Evolutionary conservation across 2,888 invertebrate species (phyloP).

Genomic region (Campoplex nolae): DNA sequence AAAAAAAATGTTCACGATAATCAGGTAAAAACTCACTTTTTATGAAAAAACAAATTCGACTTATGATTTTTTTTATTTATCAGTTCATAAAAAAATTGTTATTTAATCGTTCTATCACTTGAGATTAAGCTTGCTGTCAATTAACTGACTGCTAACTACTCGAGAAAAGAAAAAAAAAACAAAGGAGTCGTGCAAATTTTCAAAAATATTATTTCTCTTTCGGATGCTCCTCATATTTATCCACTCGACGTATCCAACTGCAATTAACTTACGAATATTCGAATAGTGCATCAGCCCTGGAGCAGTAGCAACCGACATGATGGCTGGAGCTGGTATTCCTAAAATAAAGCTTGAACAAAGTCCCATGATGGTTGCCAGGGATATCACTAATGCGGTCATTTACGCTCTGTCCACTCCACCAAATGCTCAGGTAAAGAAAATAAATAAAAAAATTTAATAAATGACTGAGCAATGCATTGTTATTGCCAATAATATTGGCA

Average conservation of each 20-base stretch:
- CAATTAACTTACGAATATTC: neutral
- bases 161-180: no score
- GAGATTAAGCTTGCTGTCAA: no score
- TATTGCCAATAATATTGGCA: neutral
- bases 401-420: slow-evolving; percentile 81
- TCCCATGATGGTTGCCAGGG: slow-evolving; percentile 80
- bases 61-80: neutral
- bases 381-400: slow-evolving; percentile 83
- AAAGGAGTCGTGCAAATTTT: no score
- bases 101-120: no score
- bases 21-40: neutral
- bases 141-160: no score
- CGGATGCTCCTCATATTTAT: neutral
- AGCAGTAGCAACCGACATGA: slow-evolving; percentile 86
- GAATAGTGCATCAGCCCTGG: slow-evolving; percentile 87
- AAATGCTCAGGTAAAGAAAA: slow-evolving; percentile 60
- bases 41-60: neutral
- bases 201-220: no score
- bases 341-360: slow-evolving; percentile 61
- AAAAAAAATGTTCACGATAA: neutral
- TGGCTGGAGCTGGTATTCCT: slow-evolving; percentile 67
- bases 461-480: neutral
- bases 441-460: neutral
- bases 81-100: neutral
- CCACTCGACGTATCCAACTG: neutral